Conservation (phyloP, 2,888 invertebrate species). For the Zygogramma bicolorata region DNA sequence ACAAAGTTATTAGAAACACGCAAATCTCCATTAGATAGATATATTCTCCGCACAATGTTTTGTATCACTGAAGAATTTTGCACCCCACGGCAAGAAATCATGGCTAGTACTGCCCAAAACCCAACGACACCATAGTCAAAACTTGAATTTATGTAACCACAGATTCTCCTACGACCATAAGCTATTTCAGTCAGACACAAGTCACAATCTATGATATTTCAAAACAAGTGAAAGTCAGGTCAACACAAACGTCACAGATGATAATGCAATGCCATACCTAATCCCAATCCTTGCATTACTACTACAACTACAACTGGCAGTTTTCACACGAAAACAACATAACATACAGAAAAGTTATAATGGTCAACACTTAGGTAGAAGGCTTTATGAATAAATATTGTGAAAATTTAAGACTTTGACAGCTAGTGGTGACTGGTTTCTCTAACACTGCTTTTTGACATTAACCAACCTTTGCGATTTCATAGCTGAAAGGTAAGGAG, state of each 20-base stretch:
- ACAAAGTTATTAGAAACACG: slow-evolving; percentile 2
- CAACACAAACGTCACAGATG: not conserved
- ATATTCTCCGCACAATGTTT: slow-evolving; percentile 20
- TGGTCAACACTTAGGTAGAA: too few species aligned
- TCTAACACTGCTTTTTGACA: too few species aligned
- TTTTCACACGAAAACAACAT: too few species aligned
- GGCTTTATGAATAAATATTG: too few species aligned
- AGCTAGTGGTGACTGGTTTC: too few species aligned
- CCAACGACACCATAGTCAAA: slow-evolving; percentile 1
- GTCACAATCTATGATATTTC: not conserved
- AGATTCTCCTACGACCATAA: not conserved
- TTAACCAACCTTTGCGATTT: too few species aligned
- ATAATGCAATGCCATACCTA: too few species aligned
- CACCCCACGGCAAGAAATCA: slow-evolving; percentile 20
- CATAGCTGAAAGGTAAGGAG: too few species aligned
- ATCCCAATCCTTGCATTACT: too few species aligned
- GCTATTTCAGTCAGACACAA: not conserved
- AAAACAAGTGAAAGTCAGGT: slow-evolving; percentile 1
- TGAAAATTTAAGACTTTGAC: too few species aligned
- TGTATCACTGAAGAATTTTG: slow-evolving; percentile 22
- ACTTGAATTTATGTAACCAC: not conserved
- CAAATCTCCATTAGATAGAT: slow-evolving; percentile 22
- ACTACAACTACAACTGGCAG: too few species aligned
- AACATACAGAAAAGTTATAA: too few species aligned
- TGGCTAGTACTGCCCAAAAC: not conserved